Evolutionary conservation across 2,113 vertebrate species (phyloP).

Genomic region (Pogona vitticeps): DNA sequence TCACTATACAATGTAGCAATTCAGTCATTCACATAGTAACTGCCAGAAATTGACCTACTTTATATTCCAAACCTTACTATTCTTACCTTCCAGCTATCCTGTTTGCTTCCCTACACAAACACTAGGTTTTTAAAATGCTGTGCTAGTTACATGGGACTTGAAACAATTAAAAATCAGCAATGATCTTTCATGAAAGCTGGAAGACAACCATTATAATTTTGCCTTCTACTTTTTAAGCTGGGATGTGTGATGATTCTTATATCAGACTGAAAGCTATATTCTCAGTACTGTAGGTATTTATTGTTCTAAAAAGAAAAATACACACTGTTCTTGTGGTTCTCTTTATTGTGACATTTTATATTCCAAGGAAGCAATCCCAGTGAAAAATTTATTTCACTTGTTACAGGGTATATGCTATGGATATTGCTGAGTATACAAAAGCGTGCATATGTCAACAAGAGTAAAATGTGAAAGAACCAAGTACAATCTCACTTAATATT

Average conservation of each 20-base stretch:
- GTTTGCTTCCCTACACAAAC: neutral
- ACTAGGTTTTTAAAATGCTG: neutral
- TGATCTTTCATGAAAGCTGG: constrained; percentile 58
- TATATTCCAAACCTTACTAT: neutral
- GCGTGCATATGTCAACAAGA: constrained; percentile 24
- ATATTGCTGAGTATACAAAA: constrained; percentile 43
- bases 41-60: constrained; percentile 22
- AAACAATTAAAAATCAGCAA: constrained; percentile 72
- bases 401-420: constrained; percentile 41
- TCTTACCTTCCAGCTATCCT: neutral
- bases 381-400: constrained; percentile 77
- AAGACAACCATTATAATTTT: constrained; percentile 45
- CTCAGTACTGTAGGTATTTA: constrained; percentile 27
- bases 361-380: constrained; percentile 82
- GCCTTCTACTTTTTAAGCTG: constrained; percentile 43
- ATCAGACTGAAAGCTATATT: neutral
- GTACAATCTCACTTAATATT: constrained; percentile 3
- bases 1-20: neutral
- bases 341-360: constrained; percentile 59
- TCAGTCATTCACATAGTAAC: constrained; percentile 7
- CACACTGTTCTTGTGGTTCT: constrained; percentile 41
- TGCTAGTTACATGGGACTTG: constrained; percentile 30
- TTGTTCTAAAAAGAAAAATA: constrained; percentile 33
- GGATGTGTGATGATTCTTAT: constrained; percentile 25
- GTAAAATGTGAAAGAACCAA: neutral